Evolutionary conservation across 2,113 vertebrate genomes (phyloP).

Genomic region (Nicator chloris): DNA sequence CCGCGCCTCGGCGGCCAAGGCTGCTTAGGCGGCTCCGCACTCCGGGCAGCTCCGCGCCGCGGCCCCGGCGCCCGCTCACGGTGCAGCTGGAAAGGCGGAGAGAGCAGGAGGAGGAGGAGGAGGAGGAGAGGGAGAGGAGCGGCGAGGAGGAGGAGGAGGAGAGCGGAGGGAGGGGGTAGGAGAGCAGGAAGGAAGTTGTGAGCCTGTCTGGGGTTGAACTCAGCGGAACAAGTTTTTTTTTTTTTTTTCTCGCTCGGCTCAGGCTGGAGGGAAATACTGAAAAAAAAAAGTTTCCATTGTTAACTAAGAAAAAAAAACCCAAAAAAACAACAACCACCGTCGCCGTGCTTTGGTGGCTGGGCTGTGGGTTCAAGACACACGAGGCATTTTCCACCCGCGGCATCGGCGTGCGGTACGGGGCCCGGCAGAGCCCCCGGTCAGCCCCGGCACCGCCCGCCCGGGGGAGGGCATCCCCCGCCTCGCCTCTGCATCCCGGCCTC

Average conservation of each 20-base stretch:
- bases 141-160: slow-evolving; percentile 12
- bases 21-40: background rate
- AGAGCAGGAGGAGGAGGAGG: background rate
- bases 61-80: background rate
- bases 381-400: slow-evolving; percentile 65
- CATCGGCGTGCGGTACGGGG: background rate
- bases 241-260: slow-evolving; percentile 1
- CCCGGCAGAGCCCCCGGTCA: background rate
- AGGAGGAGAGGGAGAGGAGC: slow-evolving; percentile 5
- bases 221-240: slow-evolving; percentile 73
- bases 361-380: slow-evolving; percentile 71
- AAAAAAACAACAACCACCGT: background rate
- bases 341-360: slow-evolving; percentile 46
- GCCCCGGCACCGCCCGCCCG: background rate
- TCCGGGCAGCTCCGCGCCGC: background rate
- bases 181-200: slow-evolving; percentile 81
- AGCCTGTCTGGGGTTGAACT: slow-evolving; percentile 79
- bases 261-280: slow-evolving; percentile 70
- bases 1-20: background rate
- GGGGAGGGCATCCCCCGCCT: background rate
- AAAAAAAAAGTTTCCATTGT: slow-evolving; percentile 81
- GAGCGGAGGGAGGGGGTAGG: slow-evolving; percentile 66
- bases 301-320: slow-evolving; percentile 36
- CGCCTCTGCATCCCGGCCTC: background rate
- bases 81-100: slow-evolving; percentile 21